Evolutionary conservation across 2,113 vertebrate genomes (phyloP).

Genomic region (Suncus etruscus): DNA sequence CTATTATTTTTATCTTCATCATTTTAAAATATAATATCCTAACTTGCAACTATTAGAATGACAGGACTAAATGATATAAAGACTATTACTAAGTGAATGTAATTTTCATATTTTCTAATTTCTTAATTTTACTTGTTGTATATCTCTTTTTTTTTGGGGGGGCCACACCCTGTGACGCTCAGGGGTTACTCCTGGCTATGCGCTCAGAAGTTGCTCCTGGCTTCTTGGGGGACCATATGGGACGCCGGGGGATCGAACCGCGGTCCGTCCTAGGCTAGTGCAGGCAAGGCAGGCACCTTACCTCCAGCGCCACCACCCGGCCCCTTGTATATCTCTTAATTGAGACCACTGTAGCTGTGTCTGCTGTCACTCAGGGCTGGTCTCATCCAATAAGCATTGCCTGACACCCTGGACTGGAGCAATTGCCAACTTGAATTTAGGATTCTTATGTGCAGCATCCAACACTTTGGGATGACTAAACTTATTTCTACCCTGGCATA

Average conservation of each 20-base stretch:
- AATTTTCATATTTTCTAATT: not conserved
- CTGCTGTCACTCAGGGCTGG: not conserved
- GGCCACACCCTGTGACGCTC: too few relatives aligned
- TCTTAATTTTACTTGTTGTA: not conserved
- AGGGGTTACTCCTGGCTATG: too few relatives aligned
- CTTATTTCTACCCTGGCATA: not conserved
- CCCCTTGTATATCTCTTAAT: not conserved
- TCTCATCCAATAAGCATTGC: not conserved
- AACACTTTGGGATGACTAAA: not conserved
- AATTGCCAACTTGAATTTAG: not conserved
- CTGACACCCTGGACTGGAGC: not conserved
- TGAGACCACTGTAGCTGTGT: not conserved
- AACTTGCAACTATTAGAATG: constrained; percentile 1
- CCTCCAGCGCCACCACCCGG: too few relatives aligned
- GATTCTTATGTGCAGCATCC: not conserved
- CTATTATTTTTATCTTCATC: not conserved
- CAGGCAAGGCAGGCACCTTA: too few relatives aligned
- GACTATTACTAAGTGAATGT: not conserved
- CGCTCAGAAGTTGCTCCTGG: too few relatives aligned
- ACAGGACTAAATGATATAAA: not conserved
- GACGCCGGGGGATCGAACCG: too few relatives aligned
- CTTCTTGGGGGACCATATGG: too few relatives aligned
- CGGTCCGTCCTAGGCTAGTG: too few relatives aligned
- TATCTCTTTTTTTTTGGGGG: too few relatives aligned
- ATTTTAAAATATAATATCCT: not conserved